Percentiles rank a stretch among this genome's conserved stretches.
Conservation (phyloP, 2,797 vertebrate genomes). For the Coracias cyanogaster region DNA sequence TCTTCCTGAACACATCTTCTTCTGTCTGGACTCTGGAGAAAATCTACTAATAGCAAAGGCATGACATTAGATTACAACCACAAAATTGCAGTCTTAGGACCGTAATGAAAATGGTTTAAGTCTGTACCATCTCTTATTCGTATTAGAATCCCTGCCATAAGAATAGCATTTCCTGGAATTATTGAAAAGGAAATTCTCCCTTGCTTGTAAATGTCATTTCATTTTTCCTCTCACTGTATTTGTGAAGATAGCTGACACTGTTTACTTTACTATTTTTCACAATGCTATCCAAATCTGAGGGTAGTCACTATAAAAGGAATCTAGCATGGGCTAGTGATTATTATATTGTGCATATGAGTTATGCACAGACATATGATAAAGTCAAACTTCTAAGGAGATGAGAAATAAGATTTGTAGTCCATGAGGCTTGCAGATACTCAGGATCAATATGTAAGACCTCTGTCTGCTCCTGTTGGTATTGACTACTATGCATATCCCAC, state of each 20-base stretch:
- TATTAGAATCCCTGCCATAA: slow-evolving; percentile 39
- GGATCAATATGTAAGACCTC: not conserved
- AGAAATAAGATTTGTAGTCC: not conserved
- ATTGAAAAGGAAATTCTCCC: slow-evolving; percentile 39
- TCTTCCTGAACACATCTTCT: slow-evolving; percentile 35
- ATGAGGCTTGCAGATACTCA: not conserved
- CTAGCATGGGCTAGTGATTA: not conserved
- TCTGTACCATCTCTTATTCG: slow-evolving; percentile 41
- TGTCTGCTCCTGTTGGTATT: not conserved
- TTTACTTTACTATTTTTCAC: slow-evolving; percentile 7
- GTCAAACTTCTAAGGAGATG: not conserved
- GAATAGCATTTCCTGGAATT: slow-evolving; percentile 34
- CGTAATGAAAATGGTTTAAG: slow-evolving; percentile 58
- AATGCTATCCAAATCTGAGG: slow-evolving; percentile 3
- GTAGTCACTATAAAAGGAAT: not conserved
- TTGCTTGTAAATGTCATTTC: slow-evolving; percentile 16
- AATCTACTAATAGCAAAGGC: slow-evolving; percentile 65
- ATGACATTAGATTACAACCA: slow-evolving; percentile 66
- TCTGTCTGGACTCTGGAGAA: slow-evolving; percentile 51
- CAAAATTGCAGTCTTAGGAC: slow-evolving; percentile 50
- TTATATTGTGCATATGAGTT: not conserved
- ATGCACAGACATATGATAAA: not conserved
- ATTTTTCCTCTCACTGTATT: slow-evolving; percentile 17
- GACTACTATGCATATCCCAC: not conserved
- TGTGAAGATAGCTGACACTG: slow-evolving; percentile 2